These are phyloP conservation scores for Dicycla oo DNA, from an alignment of 2,888 invertebrate genomes.

Conservation along the genomic window DNA sequence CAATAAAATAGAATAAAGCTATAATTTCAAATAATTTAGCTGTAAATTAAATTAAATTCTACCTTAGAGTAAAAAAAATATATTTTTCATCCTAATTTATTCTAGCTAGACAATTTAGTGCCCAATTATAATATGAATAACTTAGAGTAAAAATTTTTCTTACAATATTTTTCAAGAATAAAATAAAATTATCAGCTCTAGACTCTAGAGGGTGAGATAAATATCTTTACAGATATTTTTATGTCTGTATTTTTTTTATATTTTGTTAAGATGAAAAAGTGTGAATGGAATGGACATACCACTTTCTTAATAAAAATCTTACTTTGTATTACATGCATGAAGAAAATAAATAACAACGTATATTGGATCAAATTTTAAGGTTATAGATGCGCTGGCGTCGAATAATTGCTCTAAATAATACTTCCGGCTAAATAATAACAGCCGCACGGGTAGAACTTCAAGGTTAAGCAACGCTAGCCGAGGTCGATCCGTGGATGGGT, in stretches of 20 bases:
- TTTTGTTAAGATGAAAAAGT: not conserved
- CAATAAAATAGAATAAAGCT: not conserved
- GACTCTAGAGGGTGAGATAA: conserved; percentile 5
- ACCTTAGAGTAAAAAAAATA: not conserved
- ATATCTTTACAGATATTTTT: conserved; percentile 3
- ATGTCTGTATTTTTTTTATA: too few species aligned
- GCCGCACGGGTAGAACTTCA: too few species aligned
- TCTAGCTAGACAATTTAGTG: not conserved
- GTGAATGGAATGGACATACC: not conserved
- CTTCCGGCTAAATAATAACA: too few species aligned
- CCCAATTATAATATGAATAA: not conserved
- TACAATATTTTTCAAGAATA: not conserved
- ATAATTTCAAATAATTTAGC: not conserved
- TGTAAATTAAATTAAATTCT: conserved; percentile 10
- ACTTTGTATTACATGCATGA: too few species aligned
- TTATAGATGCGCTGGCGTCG: too few species aligned
- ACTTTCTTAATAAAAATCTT: too few species aligned
- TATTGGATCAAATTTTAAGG: too few species aligned
- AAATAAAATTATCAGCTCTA: not conserved
- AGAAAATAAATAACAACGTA: too few species aligned
- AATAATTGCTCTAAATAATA: too few species aligned
- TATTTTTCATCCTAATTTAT: conserved; percentile 11
- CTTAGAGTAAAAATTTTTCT: not conserved
- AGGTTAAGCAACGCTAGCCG: too few species aligned
- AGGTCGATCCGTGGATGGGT: too few species aligned